Evolutionary conservation across 2,888 invertebrate genomes (phyloP), one percentile per base, ranked within the genome.

Genomic region (Oxyteleia sp.): DNA sequence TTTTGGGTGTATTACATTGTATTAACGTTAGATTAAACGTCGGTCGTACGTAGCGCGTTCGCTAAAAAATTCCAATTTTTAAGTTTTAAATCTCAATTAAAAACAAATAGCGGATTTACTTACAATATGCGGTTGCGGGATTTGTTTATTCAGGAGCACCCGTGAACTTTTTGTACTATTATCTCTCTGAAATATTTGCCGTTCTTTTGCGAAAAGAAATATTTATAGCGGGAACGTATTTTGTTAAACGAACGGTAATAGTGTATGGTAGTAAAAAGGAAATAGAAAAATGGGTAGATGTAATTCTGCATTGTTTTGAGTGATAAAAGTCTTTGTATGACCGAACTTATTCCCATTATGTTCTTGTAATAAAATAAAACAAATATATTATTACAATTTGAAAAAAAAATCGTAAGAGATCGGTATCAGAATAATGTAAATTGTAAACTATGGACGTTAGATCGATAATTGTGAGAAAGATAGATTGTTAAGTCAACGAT

Each of bases 31-130:
- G 59, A 80, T 80, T 80, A 81, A 55, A 69, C 26, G 75, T 63
- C 23, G n/a, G 38, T 18, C 16, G 10, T 45, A 7, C 16, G 10
- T 45, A 45, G 29, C 16, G 43, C 11, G 51, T 69, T 53, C 57
- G 63, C 71, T 71, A 76, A 82, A 75, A 82, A 82, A 82, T 75
- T 16, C 59, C 57, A 64, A 82, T 59, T 75, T 43, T 47, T 43
- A 64, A 61, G 76, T 78, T 82, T 82, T 82, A 82, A 78, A 82
- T 82, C 76, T 82, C 76, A 82, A 78, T 82, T 78, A 78, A 79
- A 78, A 83, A 83, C 68, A 79, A 74, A 79, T 79, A 79, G 68
- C 61, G 79, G 83, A 79, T 81, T 68, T 81, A 81, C 68, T 64
- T 71, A 82, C 82, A 32, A 64, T 81, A 80, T 84, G 83, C 82